Evolutionary conservation across 37 sponge, comb jelly and placozoan genomes (phyloP).

Genomic region (Diacarnus erythraeanus): DNA sequence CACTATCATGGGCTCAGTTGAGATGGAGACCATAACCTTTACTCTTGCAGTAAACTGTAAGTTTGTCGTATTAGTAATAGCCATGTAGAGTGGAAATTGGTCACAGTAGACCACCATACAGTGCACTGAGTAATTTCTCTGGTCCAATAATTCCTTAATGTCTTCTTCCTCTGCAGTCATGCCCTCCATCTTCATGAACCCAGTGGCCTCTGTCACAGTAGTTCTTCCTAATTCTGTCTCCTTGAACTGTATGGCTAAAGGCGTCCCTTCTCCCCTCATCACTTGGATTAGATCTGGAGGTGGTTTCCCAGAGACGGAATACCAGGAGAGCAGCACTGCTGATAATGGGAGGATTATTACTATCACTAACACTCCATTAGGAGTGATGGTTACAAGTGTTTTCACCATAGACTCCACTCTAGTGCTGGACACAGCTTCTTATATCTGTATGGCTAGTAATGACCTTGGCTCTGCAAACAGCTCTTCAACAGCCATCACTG

Average conservation of each 20-base stretch:
- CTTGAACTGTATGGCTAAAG: constrained; percentile 37
- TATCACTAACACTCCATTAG: not conserved
- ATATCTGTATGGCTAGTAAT: constrained; percentile 38
- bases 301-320: constrained; percentile 10
- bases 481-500: not conserved
- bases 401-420: constrained; percentile 17
- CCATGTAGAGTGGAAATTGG: not conserved
- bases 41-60: constrained; percentile 30
- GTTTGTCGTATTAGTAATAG: too few species aligned
- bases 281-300: constrained; percentile 20
- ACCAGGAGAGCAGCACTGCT: not conserved
- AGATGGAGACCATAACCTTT: not conserved
- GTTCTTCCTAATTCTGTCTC: not conserved
- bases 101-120: too few species aligned
- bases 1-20: not conserved
- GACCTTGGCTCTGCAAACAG: not conserved
- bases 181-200: not conserved
- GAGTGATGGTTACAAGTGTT: constrained; percentile 14
- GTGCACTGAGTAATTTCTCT: too few species aligned
- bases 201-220: not conserved
- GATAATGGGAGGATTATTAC: not conserved
- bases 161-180: constrained; percentile 8
- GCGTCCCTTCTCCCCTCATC: constrained; percentile 35
- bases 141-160: too few species aligned
- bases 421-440: constrained; percentile 31